Base-by-base conservation (phyloP, 2,888 invertebrate genomes). In the Drosophila flavopinicola region DNA sequence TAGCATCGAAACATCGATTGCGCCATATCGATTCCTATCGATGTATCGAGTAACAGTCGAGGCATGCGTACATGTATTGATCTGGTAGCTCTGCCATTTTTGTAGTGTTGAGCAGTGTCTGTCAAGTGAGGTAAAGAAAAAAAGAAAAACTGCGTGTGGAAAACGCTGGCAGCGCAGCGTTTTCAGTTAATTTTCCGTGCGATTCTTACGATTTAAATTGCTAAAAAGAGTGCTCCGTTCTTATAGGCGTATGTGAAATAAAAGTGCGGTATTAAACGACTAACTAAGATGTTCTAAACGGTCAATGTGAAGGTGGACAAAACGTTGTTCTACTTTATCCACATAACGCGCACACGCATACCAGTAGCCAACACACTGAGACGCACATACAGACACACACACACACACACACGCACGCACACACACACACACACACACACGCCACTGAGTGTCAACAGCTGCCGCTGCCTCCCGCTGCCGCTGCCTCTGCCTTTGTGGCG, bases 391-490 rank as follows among this genome's bases (percentile, higher is more conserved):
- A 23, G 10, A 49, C 13, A 20, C n/a, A 47, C 45, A 45, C 35
- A 25, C 35, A 48, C 5, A 47, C 17, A 49, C 17, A 54, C 35
- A 29, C 23, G 33, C 48, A 20, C 10, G 48, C 9, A 49, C 15
- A 37, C 11, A 54, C 15, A 45, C 47, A 44, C 54, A 41, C 49
- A 61, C 37, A 56, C 29, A 66, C 10, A 44, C 37, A 33, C 60
- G 63, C 75, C 74, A 68, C 63, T 68, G 78, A 78, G 82, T 78
- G 78, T 85, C 78, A 78, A 78, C 78, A 78, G 78, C 78, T 78
- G 78, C 78, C 71, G 56, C 64, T 63, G 51, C 44, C 47, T 49
- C 56, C 41, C 42, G 33, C 54, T 54, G 41, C 35, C 51, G 35
- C 37, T 39, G 51, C 51, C 58, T 53, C 44, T 57, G 63, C 52